phyloP scores from a whole-genome alignment of 2,113 vertebrate genomes.

The Pseudopipra pipra region DNA sequence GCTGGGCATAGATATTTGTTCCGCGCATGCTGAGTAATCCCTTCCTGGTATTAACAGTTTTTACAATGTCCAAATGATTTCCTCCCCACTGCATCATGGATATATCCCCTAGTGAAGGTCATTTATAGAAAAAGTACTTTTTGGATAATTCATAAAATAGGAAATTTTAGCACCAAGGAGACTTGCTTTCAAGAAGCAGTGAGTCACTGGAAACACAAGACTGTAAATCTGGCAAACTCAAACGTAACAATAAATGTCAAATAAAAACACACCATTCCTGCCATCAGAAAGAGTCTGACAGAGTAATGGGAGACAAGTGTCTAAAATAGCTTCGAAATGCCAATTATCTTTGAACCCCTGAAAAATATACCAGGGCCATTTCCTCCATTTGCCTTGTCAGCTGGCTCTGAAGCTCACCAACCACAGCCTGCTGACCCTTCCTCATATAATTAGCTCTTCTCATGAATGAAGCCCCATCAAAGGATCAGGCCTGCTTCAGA shows the following conservation, averaged over 20 bases:
- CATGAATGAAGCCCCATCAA: not conserved
- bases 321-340: not conserved
- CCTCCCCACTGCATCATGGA: conserved; percentile 3
- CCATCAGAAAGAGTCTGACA: not conserved
- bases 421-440: not conserved
- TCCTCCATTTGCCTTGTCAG: not conserved
- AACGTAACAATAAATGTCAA: conserved; percentile 22
- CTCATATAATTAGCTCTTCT: not conserved
- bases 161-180: conserved; percentile 17
- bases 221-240: not conserved
- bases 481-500: not conserved
- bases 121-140: not conserved
- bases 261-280: conserved; percentile 7
- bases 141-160: conserved; percentile 8
- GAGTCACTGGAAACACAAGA: conserved; percentile 45
- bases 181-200: conserved; percentile 25
- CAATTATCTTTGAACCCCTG: conserved; percentile 9
- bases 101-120: not conserved
- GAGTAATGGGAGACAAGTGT: not conserved
- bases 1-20: not conserved
- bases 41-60: conserved; percentile 33
- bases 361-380: not conserved
- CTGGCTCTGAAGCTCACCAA: not conserved
- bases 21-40: not conserved
- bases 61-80: not conserved